phyloP scores from a whole-genome alignment of 2,113 vertebrate genomes.

The Macquaria australasica region DNA sequence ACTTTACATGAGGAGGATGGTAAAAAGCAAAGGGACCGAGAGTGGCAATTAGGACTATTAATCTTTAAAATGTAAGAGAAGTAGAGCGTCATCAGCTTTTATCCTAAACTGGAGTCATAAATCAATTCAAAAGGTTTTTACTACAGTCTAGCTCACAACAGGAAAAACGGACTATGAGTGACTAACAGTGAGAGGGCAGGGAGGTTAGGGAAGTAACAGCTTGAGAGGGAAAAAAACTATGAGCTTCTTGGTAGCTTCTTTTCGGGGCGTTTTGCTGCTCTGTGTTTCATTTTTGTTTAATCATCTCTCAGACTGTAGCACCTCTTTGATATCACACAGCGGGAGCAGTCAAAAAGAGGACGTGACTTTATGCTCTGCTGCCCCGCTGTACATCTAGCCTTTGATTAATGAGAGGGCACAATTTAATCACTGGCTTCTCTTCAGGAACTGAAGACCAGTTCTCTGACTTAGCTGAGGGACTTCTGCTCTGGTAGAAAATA shows the following conservation, averaged over 20 bases:
- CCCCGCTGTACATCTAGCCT: neutral
- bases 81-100: neutral
- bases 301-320: slow-evolving; percentile 17
- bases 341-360: slow-evolving; percentile 20
- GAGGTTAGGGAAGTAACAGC: neutral
- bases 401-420: slow-evolving; percentile 35
- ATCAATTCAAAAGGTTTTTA: neutral
- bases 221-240: neutral
- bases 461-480: neutral
- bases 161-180: neutral
- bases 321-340: slow-evolving; percentile 41
- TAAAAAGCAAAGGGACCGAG: neutral
- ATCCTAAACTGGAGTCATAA: neutral
- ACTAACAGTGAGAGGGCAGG: neutral
- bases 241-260: slow-evolving; percentile 4
- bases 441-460: neutral
- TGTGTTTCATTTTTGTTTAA: slow-evolving; percentile 54
- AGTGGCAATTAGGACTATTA: neutral
- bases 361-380: slow-evolving; percentile 29
- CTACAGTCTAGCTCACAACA: neutral
- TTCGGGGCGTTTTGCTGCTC: neutral
- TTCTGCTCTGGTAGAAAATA: too few species aligned
- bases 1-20: neutral
- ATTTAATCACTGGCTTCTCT: slow-evolving; percentile 17
- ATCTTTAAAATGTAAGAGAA: slow-evolving; percentile 4